Base-by-base conservation (phyloP, 2,888 invertebrate species). In the Hirtodrosophila cameraria region DNA sequence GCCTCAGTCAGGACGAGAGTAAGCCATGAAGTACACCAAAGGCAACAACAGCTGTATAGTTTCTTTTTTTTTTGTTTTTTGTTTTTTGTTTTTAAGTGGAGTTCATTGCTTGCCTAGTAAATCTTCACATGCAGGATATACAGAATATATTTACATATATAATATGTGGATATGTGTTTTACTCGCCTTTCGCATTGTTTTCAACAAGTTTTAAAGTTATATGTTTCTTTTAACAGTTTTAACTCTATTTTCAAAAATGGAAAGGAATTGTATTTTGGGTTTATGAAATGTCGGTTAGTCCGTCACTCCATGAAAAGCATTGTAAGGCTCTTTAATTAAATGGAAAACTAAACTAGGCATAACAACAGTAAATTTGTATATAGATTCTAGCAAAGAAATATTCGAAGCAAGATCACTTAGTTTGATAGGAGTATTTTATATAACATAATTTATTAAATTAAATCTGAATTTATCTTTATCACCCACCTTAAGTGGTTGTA, bases 51-150 rank as follows among this genome's bases (percentile, higher is more conserved):
- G 59, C 67, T 50, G 50, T 28, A 30, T 39, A 66, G 46, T 42
- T 50, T 11, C 23, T 27, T 38, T 50, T 42, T 54, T 50, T 43
- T 46, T 45, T n/a, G 20, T n/a, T 20, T 28, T 27, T 33, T 30
- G 15, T 60, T 11, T 28, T 27, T 38, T 50, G 48, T 54, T 50
- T 43, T 46, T 45, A 16, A 46, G 31, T 54, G 36, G 41, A 65
- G 62, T 65, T 75, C 84, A 83, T 77, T 77, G 66, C 71, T 54
- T 75, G 52, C 49, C 11, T 2, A 15, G 30, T 5, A 13, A 45
- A 12, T 16, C 36, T 30, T 25, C 38, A 43, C 23, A 45, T 4
- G 13, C 30, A 38, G 16, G 15, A 23, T 11, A 23, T 39, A 23
- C 16, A 20, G 23, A 5, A 55, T 52, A 46, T 30, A 28, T 15